Base-by-base conservation (phyloP, 2,113 vertebrate species). In the Hoplias malabaricus region DNA sequence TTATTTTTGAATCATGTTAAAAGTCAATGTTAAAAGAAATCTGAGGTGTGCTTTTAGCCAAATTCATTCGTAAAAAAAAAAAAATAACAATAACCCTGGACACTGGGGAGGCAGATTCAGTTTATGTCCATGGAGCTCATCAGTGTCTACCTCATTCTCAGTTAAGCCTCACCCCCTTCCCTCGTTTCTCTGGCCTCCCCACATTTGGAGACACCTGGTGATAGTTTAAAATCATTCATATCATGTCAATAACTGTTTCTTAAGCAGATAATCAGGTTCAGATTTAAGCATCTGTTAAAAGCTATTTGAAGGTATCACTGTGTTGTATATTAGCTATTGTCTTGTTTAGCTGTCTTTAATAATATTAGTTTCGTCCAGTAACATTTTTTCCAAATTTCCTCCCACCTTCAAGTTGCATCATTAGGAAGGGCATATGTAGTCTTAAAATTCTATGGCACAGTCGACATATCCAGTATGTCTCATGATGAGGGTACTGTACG, bases 91-190 rank as follows among this genome's bases (percentile, higher is more conserved):
- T 3, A 21, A 53, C 42, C 50, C 31, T 31, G 40, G n/a, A 54
- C 27, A 50, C 50, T 75, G 63, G 73, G 43, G 48, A 79, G 82
- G 36, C 43, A 27, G 21, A 76, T 84, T 6, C 48, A 40, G 46
- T 81, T 90, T 65, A 8, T 87, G 81, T 85, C 85, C 90, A 85
- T 84, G 79, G 79, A 90, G 46, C 29, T 40, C 83, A 68, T 90
- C 86, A 92, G 81, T 90, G 90, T 95, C 95, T 98, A 96, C 96
- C 96, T 98, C 95, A 93, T 91, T 91, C 86, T 91, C 85, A 86
- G 84, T 86, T 85, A 85, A 78, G 31, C 57, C 12, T 2, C 29
- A 77, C 84, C 84, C 86, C 82, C 16, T 11, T 80, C 75, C 69
- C 84, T 84, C 88, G 76, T 87, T 89, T 76, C 69, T 69, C 81